phyloP scores from a whole-genome alignment of 30 jellyfish, hydroid and myxozoan genomes.

The Aurelia sp. region DNA sequence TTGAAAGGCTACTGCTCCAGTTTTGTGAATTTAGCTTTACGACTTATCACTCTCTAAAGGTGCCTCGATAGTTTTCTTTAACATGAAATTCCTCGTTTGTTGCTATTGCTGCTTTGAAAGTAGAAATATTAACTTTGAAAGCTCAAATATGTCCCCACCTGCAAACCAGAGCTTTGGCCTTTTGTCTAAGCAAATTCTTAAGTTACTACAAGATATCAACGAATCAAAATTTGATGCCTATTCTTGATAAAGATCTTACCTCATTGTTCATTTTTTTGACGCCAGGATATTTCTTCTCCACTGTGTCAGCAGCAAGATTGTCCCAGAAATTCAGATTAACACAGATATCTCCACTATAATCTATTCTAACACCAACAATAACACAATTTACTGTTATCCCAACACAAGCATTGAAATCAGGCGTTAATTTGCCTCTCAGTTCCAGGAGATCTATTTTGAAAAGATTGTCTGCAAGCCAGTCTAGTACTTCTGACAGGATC shows the following conservation, averaged over 20 bases:
- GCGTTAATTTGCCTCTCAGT: conserved; percentile 29
- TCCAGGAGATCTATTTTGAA: conserved; percentile 30
- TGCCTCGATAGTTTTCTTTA: no score
- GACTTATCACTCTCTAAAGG: no score
- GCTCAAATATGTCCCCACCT: no score
- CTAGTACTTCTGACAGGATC: conserved; percentile 20
- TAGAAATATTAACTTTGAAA: no score
- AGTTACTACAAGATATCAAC: no score
- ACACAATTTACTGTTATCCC: conserved; percentile 52
- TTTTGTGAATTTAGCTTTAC: no score
- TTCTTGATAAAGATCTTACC: neutral
- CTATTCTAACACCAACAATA: conserved; percentile 32
- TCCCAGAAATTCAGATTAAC: conserved; percentile 51
- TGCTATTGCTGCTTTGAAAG: no score
- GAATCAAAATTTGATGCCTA: no score
- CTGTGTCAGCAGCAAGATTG: conserved; percentile 35
- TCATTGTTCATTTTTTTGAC: conserved; percentile 41
- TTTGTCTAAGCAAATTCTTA: no score
- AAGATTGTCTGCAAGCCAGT: conserved; percentile 33
- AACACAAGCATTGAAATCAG: conserved; percentile 58
- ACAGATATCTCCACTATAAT: conserved; percentile 47
- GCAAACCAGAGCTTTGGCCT: no score
- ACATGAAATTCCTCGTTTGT: no score
- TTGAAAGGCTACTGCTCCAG: no score
- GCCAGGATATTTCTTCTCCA: conserved; percentile 59